Base-by-base conservation (phyloP, 1,140 invertebrate genomes). In the Drosophila gunungcola region DNA sequence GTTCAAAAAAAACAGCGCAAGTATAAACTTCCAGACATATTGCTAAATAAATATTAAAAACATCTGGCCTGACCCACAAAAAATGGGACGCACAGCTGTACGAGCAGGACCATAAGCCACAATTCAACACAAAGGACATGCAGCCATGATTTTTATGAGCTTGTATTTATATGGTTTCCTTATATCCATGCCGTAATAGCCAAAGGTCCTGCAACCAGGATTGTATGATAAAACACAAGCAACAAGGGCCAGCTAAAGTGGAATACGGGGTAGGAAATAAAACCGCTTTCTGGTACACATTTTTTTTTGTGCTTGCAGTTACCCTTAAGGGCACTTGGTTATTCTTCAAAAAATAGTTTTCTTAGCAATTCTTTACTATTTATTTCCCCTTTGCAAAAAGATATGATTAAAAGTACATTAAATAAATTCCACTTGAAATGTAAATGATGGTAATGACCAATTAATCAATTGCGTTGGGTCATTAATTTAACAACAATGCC, bases 131-230 rank as follows among this genome's bases (percentile, higher is more conserved):
- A 42, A 78, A 62, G 74, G 64, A 86, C 74, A 75, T 81, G 82
- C 82, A 57, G 69, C 51, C 82, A 86, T 86, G 82, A 86, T 86
- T 86, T 86, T 88, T 86, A 86, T 86, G 82, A 86, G 82, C 78
- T 62, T 82, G 65, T 86, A 88, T 86, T 86, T 81, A 86, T 86
- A 85, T 86, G 69, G 78, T 86, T 86, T 82, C 74, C 82, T 76
- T 76, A 69, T 79, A 82, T 88, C 82, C 83, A 69, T 55, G 63
- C 80, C 68, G 49, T 70, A 73, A 73, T 60, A 51, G 54, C 61
- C 72, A 48, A 36, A 52, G 60, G 53, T 43, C 45, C 52, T 38
- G 48, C 38, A 39, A 43, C 48, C 54, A 57, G 51, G 43, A 49
- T 32, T 13, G n/a, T 27, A 52, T 13, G 49, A 49, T 58, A 65